Evolutionary conservation across 2,113 vertebrate species (phyloP).

Genomic region (Tautogolabrus adspersus): DNA sequence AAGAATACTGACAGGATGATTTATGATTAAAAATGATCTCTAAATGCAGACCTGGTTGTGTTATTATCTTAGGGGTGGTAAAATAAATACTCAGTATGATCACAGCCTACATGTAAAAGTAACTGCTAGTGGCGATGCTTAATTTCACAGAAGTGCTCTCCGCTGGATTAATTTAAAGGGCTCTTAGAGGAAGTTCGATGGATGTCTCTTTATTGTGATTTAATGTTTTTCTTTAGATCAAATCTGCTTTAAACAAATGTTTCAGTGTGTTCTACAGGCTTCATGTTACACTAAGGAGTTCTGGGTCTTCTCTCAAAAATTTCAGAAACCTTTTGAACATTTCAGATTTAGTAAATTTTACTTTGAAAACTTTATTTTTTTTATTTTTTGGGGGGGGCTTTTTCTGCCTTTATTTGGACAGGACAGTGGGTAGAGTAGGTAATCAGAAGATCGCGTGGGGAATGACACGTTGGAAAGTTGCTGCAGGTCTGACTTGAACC

Average conservation of each 20-base stretch:
- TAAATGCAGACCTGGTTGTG: background rate
- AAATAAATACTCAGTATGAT: background rate
- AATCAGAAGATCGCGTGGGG: too few species aligned
- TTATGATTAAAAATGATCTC: background rate
- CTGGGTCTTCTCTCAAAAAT: background rate
- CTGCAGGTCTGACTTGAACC: too few species aligned
- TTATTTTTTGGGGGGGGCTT: too few species aligned
- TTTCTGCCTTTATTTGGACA: too few species aligned
- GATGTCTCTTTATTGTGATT: background rate
- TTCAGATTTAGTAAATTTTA: too few species aligned
- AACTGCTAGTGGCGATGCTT: too few species aligned
- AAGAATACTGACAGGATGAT: too few species aligned
- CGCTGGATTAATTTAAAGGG: background rate
- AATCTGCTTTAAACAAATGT: background rate
- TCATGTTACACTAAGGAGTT: conserved; percentile 14
- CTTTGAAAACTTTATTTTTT: too few species aligned
- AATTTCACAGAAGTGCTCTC: background rate
- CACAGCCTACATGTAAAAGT: background rate
- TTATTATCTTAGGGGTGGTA: background rate
- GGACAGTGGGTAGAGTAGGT: too few species aligned
- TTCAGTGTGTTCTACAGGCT: background rate
- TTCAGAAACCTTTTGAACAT: too few species aligned
- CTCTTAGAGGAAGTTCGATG: background rate
- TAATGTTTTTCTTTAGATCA: background rate
- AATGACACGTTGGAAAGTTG: too few species aligned